Base-by-base conservation (phyloP, 2,797 vertebrate species). In the Danio jaintianensis region DNA sequence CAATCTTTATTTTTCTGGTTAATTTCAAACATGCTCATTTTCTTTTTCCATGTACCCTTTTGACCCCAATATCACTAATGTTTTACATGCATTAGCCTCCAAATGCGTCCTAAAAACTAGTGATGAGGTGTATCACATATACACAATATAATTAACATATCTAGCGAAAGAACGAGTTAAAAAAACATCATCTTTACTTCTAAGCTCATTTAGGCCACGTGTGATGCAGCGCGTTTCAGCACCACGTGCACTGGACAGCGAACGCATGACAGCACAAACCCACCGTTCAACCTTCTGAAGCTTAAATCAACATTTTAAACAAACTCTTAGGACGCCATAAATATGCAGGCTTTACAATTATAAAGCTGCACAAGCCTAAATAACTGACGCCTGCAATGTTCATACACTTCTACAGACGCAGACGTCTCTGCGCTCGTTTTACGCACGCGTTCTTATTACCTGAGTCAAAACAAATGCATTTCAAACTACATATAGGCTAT, bases 231-330 rank as follows among this genome's bases (percentile, higher is more conserved):
- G 11, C 11, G 6, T 68, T 63, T 82, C 81, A 83, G 84, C 68
- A 83, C 73, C 56, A 77, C 59, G 5, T 36, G 50, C 18, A 18
- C 22, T 42, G 82, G 80, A 82, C 68, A 78, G 63, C 63, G 75
- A 50, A 20, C 43, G 4, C 8, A 18, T 70, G 22, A 56, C 78
- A 40, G 9, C 7, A 5, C 10, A 8, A 61, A 50, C 48, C 40
- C 29, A 42, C n/a, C 12, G 2, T 67, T 43, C 4, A 38, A 29
- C 12, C 8, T 5, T 36, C 61, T 15, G 6, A 18, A 47, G 20
- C 42, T 80, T 75, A 15, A 73, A 11, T 47, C 9, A 38, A 62
- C 45, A n/a, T 36, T 40, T n/a, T 42, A 0, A 73, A 48, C 20
- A 78, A 66, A 38, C 61, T 12, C 72, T 55, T 7, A 52, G 4